Base-by-base conservation (phyloP, 2,888 invertebrate genomes). In the Nomada fabriciana region DNA sequence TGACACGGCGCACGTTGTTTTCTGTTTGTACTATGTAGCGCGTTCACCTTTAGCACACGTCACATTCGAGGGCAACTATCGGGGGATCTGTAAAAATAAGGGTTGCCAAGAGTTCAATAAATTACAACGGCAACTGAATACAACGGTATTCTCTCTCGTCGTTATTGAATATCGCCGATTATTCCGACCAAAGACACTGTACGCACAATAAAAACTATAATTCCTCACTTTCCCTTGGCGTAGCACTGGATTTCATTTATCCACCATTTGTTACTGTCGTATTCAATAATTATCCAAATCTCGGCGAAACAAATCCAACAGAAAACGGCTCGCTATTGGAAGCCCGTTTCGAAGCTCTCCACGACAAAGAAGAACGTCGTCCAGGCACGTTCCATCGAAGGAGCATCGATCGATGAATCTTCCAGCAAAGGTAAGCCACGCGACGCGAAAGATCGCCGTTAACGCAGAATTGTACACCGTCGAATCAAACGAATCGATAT, bases 401-500 rank as follows among this genome's bases (percentile, higher is more conserved):
- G 36, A 25, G 43, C 64, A 77, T 76, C 79, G 63, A 82, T 76
- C 55, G 73, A 29, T n/a, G 18, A 63, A 72, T 72, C 25, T 50
- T 43, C 50, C 15, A 13, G 50, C 2, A 61, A 61, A 55, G 2
- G 5, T 13, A 29, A 4, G 4, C 15, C 36, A 52, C 60, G 55
- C 61, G 43, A 53, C n/a, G 9, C 20, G 13, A 59, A 23, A 7
- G 20, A 57, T 42, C n/a, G 47, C 20, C 23, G 15, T 4, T 4
- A 7, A 3, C 43, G 7, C n/a, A 23, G 15, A 43, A 5, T 15
- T 23, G 20, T 1, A 11, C 5, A 15, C n/a, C 5, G 5, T 42
- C 3, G 47, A 36, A 36, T 9, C 11, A 2, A 53, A 23, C 0
- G 15, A 67, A 11, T 55, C 1, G 13, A 18, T 23, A 68, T 1